A percentile compares a stretch with the other conserved stretches of the same genome.
Evolutionary conservation across 1,140 invertebrate species (phyloP).

Genomic region (Drosophila parabipectinata): DNA sequence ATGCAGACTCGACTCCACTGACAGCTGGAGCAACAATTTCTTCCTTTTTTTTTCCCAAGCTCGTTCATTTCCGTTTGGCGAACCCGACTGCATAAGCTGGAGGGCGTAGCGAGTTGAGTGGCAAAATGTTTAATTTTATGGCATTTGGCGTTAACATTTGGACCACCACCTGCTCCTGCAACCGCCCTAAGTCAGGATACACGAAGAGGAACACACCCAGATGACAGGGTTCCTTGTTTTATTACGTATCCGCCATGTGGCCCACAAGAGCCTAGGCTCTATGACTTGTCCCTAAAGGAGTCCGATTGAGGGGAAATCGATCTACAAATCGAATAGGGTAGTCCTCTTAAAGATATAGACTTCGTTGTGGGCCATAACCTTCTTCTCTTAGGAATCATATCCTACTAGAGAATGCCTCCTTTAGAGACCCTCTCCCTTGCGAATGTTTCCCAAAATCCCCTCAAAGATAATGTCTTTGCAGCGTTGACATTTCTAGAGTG

Average conservation of each 20-base stretch:
- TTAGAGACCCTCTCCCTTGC: slow-evolving; percentile 19
- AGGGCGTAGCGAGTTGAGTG: slow-evolving; percentile 15
- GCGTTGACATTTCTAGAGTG: neutral
- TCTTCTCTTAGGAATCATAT: neutral
- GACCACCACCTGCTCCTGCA: slow-evolving; percentile 47
- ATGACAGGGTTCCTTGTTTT: neutral
- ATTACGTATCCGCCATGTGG: slow-evolving; percentile 30
- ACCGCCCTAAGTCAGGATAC: neutral
- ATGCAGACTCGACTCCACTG: slow-evolving; percentile 42
- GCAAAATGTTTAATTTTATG: slow-evolving; percentile 66
- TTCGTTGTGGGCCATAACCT: no score
- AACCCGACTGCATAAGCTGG: slow-evolving; percentile 55
- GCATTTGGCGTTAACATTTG: slow-evolving; percentile 65
- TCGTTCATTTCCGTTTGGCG: slow-evolving; percentile 51
- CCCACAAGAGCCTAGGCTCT: neutral
- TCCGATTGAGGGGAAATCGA: no score
- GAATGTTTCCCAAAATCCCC: slow-evolving; percentile 5
- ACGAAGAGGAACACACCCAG: slow-evolving; percentile 1
- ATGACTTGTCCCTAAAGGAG: no score
- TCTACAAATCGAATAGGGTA: no score
- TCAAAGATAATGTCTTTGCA: neutral
- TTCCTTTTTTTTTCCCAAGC: neutral
- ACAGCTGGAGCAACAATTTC: slow-evolving; percentile 40
- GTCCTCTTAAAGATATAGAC: no score
- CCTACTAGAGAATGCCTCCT: neutral